phyloP scores from a whole-genome alignment of 2,888 invertebrate genomes.

The Plagodis pulveraria region DNA sequence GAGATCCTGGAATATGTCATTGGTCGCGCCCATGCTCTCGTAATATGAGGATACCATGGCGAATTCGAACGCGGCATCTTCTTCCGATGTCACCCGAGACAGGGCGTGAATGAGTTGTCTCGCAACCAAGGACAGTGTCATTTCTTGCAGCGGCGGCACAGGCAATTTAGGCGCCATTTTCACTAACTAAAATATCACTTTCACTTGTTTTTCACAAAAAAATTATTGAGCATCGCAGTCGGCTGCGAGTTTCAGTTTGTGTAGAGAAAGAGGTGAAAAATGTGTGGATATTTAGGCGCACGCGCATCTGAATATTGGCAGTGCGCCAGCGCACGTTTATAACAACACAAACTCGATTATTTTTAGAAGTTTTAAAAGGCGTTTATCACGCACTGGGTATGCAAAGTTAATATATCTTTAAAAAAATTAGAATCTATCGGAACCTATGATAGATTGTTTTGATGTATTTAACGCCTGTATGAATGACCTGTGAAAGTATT shows the following conservation, averaged over 20 bases:
- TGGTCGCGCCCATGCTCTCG: conserved; percentile 86
- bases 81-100: conserved; percentile 85
- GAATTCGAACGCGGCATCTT: conserved; percentile 84
- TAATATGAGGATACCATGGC: conserved; percentile 86
- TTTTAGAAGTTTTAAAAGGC: conserved; percentile 80
- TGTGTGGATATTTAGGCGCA: conserved; percentile 73
- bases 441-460: conserved; percentile 4
- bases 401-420: conserved; percentile 58
- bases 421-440: conserved; percentile 23
- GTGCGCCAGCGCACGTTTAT: conserved; percentile 73
- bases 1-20: conserved; percentile 88
- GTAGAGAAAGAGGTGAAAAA: conserved; percentile 74
- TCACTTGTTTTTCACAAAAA: conserved; percentile 48
- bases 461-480: conserved; percentile 1
- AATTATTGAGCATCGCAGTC: conserved; percentile 69
- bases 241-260: conserved; percentile 60
- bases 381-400: conserved; percentile 65
- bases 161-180: conserved; percentile 87
- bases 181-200: conserved; percentile 55
- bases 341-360: conserved; percentile 78
- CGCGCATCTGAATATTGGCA: conserved; percentile 66
- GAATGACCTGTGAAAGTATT: conserved; percentile 6
- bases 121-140: conserved; percentile 85
- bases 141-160: conserved; percentile 85
- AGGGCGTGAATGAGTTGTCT: conserved; percentile 86